Evolutionary conservation across 1,140 invertebrate species (phyloP).

Genomic region (Sipha flava): DNA sequence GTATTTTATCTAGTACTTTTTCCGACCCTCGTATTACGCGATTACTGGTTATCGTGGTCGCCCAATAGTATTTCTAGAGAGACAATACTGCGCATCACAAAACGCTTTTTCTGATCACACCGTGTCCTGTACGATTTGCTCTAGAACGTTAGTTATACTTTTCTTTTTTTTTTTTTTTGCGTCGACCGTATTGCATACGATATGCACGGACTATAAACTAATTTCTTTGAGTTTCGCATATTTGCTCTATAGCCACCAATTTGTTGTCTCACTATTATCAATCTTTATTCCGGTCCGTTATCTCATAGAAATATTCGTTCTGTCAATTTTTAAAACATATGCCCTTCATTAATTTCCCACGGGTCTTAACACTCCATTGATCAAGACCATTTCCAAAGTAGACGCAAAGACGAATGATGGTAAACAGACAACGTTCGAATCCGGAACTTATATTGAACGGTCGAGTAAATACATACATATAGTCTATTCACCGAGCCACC

Average conservation of each 20-base stretch:
- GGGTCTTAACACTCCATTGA: background rate
- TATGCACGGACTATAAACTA: too few species aligned
- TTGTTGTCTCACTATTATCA: background rate
- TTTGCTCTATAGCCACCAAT: too few species aligned
- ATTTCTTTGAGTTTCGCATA: too few species aligned
- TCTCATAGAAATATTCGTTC: background rate
- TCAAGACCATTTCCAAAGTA: background rate
- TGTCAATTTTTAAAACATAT: background rate
- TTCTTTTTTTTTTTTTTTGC: too few species aligned
- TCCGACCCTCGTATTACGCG: background rate
- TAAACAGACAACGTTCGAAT: background rate
- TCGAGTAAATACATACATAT: background rate
- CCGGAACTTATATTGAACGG: background rate
- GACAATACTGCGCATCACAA: background rate
- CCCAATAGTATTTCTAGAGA: background rate
- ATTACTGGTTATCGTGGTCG: background rate
- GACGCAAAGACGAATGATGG: background rate
- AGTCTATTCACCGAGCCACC: background rate
- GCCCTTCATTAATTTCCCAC: background rate
- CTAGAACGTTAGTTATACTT: too few species aligned
- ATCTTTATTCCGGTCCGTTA: background rate
- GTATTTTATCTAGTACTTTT: background rate
- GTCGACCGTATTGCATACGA: too few species aligned
- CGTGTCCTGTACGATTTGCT: too few species aligned
- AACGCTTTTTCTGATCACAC: too few species aligned